Conservation (phyloP, 2,113 vertebrate genomes). For the Felis catus region DNA sequence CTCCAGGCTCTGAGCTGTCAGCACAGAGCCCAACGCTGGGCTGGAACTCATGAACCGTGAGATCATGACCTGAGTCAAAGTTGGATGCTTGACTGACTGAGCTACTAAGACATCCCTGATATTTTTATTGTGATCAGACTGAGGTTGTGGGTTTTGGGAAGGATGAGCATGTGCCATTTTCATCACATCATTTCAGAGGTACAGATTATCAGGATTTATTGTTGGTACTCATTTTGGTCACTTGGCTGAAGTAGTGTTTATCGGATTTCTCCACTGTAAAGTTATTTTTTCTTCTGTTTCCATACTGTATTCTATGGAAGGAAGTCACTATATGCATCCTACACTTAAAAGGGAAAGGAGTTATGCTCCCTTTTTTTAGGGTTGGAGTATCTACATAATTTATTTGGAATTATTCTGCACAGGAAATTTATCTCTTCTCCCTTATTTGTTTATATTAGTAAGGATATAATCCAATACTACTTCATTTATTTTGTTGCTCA, state of each 20-base stretch:
- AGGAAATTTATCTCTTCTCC: not conserved
- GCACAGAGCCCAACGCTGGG: too few relatives aligned
- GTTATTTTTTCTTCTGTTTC: not conserved
- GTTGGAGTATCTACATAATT: not conserved
- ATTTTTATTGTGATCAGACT: slow-evolving; percentile 10
- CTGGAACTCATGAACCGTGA: too few relatives aligned
- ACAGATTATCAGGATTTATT: not conserved
- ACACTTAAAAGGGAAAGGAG: not conserved
- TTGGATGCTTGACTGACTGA: too few relatives aligned
- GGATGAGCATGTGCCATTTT: not conserved
- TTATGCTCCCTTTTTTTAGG: not conserved
- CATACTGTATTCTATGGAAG: not conserved
- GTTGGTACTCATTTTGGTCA: not conserved
- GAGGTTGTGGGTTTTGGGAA: not conserved
- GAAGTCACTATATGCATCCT: not conserved
- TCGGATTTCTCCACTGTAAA: not conserved
- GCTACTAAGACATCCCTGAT: not conserved
- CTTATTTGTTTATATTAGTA: not conserved
- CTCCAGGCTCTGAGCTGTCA: too few relatives aligned
- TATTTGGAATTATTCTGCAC: slow-evolving; percentile 1
- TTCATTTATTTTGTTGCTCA: not conserved
- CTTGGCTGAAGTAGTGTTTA: not conserved
- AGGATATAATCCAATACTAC: not conserved
- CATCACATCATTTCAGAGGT: slow-evolving; percentile 11
- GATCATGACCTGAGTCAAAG: too few relatives aligned